Conservation (phyloP, 2,888 invertebrate species). For the Xanthorhoe spadicearia region DNA sequence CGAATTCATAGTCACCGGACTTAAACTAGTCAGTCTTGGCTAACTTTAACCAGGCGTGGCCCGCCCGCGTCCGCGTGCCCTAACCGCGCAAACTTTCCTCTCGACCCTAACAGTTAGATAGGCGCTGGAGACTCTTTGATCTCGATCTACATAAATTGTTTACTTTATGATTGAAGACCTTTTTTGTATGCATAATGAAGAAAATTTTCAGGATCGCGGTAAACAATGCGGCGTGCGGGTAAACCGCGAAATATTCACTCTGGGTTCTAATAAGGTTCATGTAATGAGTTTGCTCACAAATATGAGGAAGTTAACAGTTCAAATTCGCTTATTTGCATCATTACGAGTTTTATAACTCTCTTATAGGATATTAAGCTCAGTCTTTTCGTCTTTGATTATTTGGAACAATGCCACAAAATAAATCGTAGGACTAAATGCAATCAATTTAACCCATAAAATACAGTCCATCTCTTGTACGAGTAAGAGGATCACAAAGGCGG, state of each 20-base stretch:
- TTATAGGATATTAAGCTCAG: not conserved
- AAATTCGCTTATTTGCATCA: not conserved
- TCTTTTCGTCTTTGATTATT: conserved; percentile 10
- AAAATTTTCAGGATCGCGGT: conserved; percentile 38
- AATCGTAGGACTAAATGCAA: conserved; percentile 44
- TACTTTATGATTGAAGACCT: conserved; percentile 56
- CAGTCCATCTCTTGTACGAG: conserved; percentile 46
- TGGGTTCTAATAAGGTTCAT: conserved; percentile 6
- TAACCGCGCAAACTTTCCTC: conserved; percentile 39
- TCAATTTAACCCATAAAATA: conserved; percentile 48
- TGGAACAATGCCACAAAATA: conserved; percentile 42
- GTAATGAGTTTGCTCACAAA: conserved; percentile 3
- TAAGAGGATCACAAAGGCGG: conserved; percentile 44
- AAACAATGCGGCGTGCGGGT: conserved; percentile 12
- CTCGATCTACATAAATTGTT: conserved; percentile 53
- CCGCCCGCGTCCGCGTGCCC: conserved; percentile 31
- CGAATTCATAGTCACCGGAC: conserved; percentile 23
- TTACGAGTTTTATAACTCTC: not conserved
- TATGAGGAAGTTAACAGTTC: not conserved
- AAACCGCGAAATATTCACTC: conserved; percentile 22
- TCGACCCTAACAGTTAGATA: conserved; percentile 39
- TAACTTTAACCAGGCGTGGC: conserved; percentile 20
- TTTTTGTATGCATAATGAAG: conserved; percentile 41
- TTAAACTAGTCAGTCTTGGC: conserved; percentile 14
- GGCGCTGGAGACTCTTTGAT: conserved; percentile 52